phyloP scores from a whole-genome alignment of 2,888 invertebrate species.

The Andrena marginata region DNA sequence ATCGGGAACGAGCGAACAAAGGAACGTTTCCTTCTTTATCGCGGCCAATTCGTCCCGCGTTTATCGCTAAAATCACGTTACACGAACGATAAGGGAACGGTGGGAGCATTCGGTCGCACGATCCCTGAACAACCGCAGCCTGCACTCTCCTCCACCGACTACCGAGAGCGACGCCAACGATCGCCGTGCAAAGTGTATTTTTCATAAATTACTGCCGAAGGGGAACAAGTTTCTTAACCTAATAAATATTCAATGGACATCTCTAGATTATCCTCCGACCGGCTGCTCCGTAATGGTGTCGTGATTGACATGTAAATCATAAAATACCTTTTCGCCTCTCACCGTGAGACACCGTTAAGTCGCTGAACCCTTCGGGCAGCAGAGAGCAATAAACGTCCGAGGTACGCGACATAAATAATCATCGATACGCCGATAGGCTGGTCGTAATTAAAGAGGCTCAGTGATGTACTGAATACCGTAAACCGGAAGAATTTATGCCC shows the following conservation, averaged over 20 bases:
- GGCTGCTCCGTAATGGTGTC: conserved; percentile 58
- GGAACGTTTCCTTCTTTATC: conserved; percentile 16
- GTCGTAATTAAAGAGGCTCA: conserved; percentile 64
- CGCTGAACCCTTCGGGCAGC: conserved; percentile 37
- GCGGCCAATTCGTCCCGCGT: background rate
- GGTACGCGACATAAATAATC: conserved; percentile 66
- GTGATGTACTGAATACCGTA: conserved; percentile 65
- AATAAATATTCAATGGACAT: conserved; percentile 66
- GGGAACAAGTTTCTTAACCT: conserved; percentile 38
- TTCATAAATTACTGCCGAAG: conserved; percentile 28
- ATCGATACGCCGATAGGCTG: conserved; percentile 62
- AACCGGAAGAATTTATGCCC: conserved; percentile 60
- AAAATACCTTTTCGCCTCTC: conserved; percentile 59
- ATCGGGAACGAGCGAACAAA: conserved; percentile 10
- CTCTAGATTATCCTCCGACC: conserved; percentile 41
- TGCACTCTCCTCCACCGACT: background rate
- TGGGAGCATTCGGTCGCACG: background rate
- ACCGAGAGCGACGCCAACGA: background rate
- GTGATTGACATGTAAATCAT: conserved; percentile 72
- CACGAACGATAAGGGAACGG: background rate
- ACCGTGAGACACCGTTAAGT: conserved; percentile 62
- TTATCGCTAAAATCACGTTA: background rate
- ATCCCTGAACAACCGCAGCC: too few relatives aligned
- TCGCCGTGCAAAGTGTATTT: conserved; percentile 6
- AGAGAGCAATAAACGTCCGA: conserved; percentile 62